A percentile compares a stretch with the other conserved stretches of the same genome.
Evolutionary conservation across 2,113 vertebrate species (phyloP).

Genomic region (Rhinichthys klamathensis): DNA sequence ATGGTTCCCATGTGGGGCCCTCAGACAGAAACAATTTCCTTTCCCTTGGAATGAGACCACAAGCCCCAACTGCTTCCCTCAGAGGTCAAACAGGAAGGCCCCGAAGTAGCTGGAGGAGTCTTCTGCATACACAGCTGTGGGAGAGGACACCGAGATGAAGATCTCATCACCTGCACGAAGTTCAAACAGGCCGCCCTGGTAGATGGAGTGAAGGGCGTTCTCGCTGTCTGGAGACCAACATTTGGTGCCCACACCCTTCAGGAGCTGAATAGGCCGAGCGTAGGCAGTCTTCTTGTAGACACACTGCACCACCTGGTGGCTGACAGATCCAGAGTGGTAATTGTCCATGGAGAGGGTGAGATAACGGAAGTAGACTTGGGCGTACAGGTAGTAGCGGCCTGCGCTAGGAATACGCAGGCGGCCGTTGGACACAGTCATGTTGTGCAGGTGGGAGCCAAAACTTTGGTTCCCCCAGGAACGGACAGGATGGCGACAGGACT

Average conservation of each 20-base stretch:
- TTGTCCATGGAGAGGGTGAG: constrained; percentile 51
- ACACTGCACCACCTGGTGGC: constrained; percentile 75
- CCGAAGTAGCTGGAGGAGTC: constrained; percentile 75
- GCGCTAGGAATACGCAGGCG: constrained; percentile 68
- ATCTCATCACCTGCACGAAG: constrained; percentile 71
- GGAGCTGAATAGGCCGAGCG: constrained; percentile 72
- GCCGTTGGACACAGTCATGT: constrained; percentile 71
- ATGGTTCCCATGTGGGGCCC: constrained; percentile 9
- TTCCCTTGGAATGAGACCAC: constrained; percentile 26
- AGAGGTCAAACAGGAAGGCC: constrained; percentile 74
- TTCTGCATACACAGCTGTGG: constrained; percentile 65
- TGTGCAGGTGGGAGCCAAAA: constrained; percentile 72
- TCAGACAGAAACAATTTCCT: constrained; percentile 14
- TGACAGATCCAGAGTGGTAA: constrained; percentile 16
- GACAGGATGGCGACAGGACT: constrained; percentile 76
- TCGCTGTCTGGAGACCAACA: constrained; percentile 72
- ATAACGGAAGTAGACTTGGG: constrained; percentile 76
- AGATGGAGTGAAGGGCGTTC: constrained; percentile 75
- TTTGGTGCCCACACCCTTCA: constrained; percentile 79
- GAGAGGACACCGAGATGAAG: constrained; percentile 76
- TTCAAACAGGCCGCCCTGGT: constrained; percentile 78
- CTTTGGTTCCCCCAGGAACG: constrained; percentile 68
- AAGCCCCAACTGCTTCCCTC: constrained; percentile 45
- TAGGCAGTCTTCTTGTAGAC: constrained; percentile 74
- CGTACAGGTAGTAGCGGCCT: constrained; percentile 78